These are phyloP conservation scores for roundworm (Caenorhabditis elegans) DNA, from an alignment of 1,140 invertebrate genomes.

Conservation along the genomic window DNA sequence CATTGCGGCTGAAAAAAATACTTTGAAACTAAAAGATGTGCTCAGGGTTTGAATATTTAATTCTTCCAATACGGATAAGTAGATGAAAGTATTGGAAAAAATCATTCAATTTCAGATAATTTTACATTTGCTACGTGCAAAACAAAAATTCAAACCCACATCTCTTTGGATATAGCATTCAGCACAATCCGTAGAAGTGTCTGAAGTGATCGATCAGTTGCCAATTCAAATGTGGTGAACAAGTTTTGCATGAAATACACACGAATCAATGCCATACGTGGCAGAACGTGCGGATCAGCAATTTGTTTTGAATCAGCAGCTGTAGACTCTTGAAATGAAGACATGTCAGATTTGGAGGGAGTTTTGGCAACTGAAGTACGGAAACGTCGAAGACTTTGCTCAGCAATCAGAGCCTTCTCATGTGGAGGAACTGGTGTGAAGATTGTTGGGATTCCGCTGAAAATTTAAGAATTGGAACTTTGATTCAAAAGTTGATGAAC, in stretches of 20 bases:
- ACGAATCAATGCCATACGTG: not conserved
- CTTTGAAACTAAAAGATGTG: not conserved
- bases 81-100: too few species aligned
- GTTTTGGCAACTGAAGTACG: not conserved
- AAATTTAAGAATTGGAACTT: not conserved
- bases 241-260: not conserved
- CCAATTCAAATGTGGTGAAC: not conserved
- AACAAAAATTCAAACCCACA: not conserved
- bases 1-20: not conserved
- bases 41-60: too few species aligned
- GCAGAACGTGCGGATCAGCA: not conserved
- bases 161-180: not conserved
- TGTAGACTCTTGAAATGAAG: not conserved
- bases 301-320: not conserved
- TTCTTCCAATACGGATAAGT: too few species aligned
- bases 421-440: not conserved
- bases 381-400: not conserved
- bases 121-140: too few species aligned
- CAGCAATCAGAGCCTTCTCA: not conserved
- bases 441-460: slow-evolving; percentile 1
- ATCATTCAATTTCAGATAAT: too few species aligned
- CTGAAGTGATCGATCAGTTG: not conserved
- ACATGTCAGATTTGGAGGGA: not conserved
- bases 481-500: too few species aligned
- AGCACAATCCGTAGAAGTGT: not conserved